Evolutionary conservation across 2,797 vertebrate species (phyloP).

Genomic region (Myotis daubentonii): DNA sequence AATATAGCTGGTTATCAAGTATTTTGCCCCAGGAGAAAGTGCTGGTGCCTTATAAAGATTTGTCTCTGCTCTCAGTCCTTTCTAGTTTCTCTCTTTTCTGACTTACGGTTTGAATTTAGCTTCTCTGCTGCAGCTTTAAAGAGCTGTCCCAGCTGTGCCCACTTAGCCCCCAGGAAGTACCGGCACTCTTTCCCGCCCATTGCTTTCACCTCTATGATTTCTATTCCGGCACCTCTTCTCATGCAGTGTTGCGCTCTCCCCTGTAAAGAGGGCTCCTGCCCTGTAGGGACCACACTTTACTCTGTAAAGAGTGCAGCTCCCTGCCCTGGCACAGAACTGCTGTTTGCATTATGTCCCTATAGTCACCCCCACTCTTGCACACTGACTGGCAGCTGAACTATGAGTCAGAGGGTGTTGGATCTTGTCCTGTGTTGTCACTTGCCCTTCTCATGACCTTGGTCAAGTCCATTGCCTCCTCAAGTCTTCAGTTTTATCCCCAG

Average conservation of each 20-base stretch:
- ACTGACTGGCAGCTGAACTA: background rate
- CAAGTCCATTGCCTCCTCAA: background rate
- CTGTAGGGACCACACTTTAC: background rate
- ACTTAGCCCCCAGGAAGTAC: background rate
- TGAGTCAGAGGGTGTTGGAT: background rate
- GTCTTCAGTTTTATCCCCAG: constrained; percentile 8
- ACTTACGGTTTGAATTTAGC: background rate
- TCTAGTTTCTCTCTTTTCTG: background rate
- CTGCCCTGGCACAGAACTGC: background rate
- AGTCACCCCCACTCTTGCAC: background rate
- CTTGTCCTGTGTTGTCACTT: background rate
- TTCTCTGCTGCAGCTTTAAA: background rate
- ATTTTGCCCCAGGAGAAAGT: background rate
- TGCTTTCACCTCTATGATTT: background rate
- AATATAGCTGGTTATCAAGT: background rate
- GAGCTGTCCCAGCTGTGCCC: background rate
- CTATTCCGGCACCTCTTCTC: background rate
- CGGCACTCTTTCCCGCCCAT: background rate
- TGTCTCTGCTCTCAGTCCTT: background rate
- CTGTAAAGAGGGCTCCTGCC: background rate
- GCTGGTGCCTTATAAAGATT: background rate
- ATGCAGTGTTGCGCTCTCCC: background rate
- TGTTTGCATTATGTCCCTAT: background rate
- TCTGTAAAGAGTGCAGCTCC: background rate
- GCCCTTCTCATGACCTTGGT: constrained; percentile 1